Evolutionary conservation across 2,888 invertebrate genomes (phyloP), one percentile per base, ranked within the genome.

Genomic region (Helicoverpa assulta): DNA sequence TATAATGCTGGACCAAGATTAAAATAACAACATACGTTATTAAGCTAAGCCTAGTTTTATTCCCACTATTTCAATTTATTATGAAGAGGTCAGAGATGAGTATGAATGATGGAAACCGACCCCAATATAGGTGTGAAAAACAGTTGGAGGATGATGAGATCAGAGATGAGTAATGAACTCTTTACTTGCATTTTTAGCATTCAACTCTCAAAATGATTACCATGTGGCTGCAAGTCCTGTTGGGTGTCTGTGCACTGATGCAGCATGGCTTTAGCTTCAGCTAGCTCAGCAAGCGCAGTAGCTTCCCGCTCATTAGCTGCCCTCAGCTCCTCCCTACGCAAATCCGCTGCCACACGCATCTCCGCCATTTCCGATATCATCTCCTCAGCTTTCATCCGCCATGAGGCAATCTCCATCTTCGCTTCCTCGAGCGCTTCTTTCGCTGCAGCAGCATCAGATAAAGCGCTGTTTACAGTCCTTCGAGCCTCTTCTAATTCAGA

Each of bases 341-440:
- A 75, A n/a, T 94, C 92, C 12, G 93, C 91, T 0, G 92, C 89
- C 16, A 84, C 91, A 12, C 92, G 89, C 79, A 94, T 87, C 76
- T 95, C 94, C 0, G 85, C 88, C 74, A 95, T 89, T 64, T 94
- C 93, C 0, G 83, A 79, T 3, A 90, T 86, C 57, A 95, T 74
- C 72, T 94, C 94, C 52, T 94, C 94, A 43, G 91, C 89, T 73
- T 91, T 94, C 70, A 92, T 63, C 55, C 89, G 88, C 95, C 95
- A 95, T 0, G 91, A 89, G 0, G 80, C 74, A 0, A 91, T 86
- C 80, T 95, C 94, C 21, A 84, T 77, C 2, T 80, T 87, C 0
- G 92, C 91, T 70, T 91, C 90, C 50, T 93, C 94, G 10, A 94
- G 88, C 5, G 90, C 91, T 21, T 76, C 81, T 75, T 92, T 94